These are phyloP conservation scores for Boloria euphrosyne DNA, from an alignment of 2,888 invertebrate genomes.

Conservation along the genomic window DNA sequence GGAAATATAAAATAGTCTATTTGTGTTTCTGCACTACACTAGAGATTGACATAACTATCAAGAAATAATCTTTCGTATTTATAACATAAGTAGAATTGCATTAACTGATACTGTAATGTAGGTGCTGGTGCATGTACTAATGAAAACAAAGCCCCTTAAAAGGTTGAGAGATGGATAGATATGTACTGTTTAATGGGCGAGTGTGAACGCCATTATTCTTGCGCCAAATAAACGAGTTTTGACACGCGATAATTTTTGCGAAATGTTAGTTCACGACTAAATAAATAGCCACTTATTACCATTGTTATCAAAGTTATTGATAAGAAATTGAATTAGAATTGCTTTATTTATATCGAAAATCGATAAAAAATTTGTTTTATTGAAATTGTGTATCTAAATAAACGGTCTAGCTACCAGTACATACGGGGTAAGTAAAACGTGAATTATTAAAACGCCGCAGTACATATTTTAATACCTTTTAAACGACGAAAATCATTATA, in stretches of 20 bases:
- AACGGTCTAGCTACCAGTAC: too few relatives aligned
- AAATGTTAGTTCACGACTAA: constrained; percentile 71
- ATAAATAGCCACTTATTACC: constrained; percentile 72
- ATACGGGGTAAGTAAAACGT: too few relatives aligned
- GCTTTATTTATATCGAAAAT: constrained; percentile 61
- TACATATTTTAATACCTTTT: too few relatives aligned
- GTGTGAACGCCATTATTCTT: constrained; percentile 75
- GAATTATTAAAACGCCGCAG: too few relatives aligned
- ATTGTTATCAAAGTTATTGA: constrained; percentile 64
- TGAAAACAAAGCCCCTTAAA: constrained; percentile 50
- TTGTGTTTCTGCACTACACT: too few relatives aligned
- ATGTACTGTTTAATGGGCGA: constrained; percentile 73
- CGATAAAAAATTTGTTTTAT: neutral
- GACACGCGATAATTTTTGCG: constrained; percentile 74
- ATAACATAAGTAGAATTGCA: too few relatives aligned
- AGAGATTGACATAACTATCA: too few relatives aligned
- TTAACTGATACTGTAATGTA: neutral
- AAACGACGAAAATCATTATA: too few relatives aligned
- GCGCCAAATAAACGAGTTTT: constrained; percentile 72
- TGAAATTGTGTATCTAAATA: neutral
- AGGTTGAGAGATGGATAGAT: constrained; percentile 71
- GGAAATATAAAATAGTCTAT: too few relatives aligned
- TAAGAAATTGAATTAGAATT: constrained; percentile 74
- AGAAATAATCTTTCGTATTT: too few relatives aligned
- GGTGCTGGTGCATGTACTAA: constrained; percentile 32